Percentiles rank a stretch among this genome's conserved stretches.
Conservation (phyloP, 2,113 vertebrate species). For the Ornithorhynchus anatinus region DNA sequence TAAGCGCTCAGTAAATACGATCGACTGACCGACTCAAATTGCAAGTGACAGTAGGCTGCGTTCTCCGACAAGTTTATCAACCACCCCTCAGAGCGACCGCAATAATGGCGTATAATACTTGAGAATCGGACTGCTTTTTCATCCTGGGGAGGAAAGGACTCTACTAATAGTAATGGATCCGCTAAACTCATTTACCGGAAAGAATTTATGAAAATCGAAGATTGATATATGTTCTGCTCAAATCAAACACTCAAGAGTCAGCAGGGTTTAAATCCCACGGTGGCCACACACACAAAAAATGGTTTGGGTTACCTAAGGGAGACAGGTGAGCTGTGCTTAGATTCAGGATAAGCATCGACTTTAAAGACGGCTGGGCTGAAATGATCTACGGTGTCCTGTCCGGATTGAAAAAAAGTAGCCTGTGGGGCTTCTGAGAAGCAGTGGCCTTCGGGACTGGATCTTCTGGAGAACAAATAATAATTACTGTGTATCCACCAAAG, state of each 20-base stretch:
- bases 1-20: too few relatives aligned
- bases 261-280: too few relatives aligned
- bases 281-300: too few relatives aligned
- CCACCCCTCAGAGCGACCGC: not conserved
- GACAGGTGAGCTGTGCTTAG: not conserved
- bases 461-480: not conserved
- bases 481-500: not conserved
- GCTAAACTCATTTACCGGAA: not conserved
- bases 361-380: not conserved
- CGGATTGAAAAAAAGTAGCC: not conserved
- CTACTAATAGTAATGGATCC: not conserved
- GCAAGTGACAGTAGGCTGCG: not conserved
- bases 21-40: too few relatives aligned
- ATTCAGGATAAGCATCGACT: not conserved
- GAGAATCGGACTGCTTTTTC: not conserved
- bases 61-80: not conserved
- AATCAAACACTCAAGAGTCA: not conserved
- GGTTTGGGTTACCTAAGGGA: not conserved
- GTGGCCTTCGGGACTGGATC: not conserved
- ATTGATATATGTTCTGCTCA: not conserved
- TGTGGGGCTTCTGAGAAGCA: not conserved
- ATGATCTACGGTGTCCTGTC: not conserved
- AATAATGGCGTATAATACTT: not conserved
- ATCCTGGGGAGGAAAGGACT: not conserved
- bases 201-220: not conserved